Evolutionary conservation across 2,888 invertebrate species (phyloP).

Genomic region (Sipunculus nudus): DNA sequence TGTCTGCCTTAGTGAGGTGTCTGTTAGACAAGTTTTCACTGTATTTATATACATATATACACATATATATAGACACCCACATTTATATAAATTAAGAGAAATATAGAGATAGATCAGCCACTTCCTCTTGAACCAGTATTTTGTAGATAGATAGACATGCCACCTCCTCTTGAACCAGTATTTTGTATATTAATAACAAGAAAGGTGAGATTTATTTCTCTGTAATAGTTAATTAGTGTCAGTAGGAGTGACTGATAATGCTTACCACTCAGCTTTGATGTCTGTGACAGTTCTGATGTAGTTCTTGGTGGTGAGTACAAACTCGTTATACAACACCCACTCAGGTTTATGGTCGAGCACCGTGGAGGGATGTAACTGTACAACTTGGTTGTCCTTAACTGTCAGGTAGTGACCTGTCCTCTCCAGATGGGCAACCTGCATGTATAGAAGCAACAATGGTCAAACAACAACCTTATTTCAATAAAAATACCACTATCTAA

Average conservation of each 20-base stretch:
- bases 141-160: too few relatives aligned
- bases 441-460: neutral
- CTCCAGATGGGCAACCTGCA: constrained; percentile 90
- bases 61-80: too few relatives aligned
- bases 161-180: too few relatives aligned
- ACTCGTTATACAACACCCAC: constrained; percentile 99
- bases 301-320: constrained; percentile 98
- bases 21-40: too few relatives aligned
- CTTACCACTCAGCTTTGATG: constrained; percentile 87
- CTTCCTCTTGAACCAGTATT: too few relatives aligned
- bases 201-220: neutral
- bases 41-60: too few relatives aligned
- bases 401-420: constrained; percentile 98
- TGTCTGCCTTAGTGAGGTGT: too few relatives aligned
- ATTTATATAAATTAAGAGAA: too few relatives aligned
- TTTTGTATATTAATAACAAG: too few relatives aligned
- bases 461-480: neutral
- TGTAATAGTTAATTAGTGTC: neutral
- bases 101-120: too few relatives aligned
- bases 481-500: too few relatives aligned
- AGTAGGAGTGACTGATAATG: too few relatives aligned
- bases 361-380: constrained; percentile 98
- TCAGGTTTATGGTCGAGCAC: constrained; percentile 99
- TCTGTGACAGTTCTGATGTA: constrained; percentile 99
- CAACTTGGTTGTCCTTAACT: constrained; percentile 98